A percentile compares a stretch with the other conserved stretches of the same genome.
These are phyloP conservation scores for Brenthis ino DNA, from an alignment of 2,888 invertebrate genomes.

Conservation along the genomic window DNA sequence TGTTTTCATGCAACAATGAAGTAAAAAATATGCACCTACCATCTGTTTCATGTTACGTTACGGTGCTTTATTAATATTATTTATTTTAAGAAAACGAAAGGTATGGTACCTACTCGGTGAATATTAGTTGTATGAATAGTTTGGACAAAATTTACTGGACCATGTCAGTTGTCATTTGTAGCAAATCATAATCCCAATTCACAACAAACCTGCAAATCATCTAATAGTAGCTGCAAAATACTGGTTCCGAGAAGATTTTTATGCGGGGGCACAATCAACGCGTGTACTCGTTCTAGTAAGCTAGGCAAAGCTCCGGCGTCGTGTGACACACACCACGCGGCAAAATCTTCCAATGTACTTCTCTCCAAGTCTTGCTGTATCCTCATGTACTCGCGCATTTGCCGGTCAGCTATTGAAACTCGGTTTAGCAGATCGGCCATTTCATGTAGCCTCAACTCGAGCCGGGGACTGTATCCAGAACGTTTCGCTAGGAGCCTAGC, in stretches of 20 bases:
- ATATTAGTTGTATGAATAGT: too few relatives aligned
- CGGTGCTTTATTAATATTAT: too few relatives aligned
- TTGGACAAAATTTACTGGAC: too few relatives aligned
- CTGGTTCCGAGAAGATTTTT: slow-evolving; percentile 71
- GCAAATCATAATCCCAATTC: not conserved
- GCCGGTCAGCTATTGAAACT: slow-evolving; percentile 82
- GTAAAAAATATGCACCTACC: not conserved
- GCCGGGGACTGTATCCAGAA: slow-evolving; percentile 63
- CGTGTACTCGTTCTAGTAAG: slow-evolving; percentile 85
- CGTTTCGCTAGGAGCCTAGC: slow-evolving; percentile 67
- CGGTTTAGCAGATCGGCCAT: slow-evolving; percentile 83
- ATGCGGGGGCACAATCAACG: slow-evolving; percentile 80
- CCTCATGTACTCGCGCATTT: slow-evolving; percentile 83
- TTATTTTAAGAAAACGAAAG: too few relatives aligned
- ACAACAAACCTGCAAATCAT: slow-evolving; percentile 66
- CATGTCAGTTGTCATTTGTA: too few relatives aligned
- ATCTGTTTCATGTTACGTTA: too few relatives aligned
- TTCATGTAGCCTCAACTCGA: slow-evolving; percentile 84
- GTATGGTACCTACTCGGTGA: too few relatives aligned
- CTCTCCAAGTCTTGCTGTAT: slow-evolving; percentile 81
- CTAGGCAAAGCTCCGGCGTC: slow-evolving; percentile 84
- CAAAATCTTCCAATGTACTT: slow-evolving; percentile 87
- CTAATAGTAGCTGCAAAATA: slow-evolving; percentile 63
- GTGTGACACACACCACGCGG: slow-evolving; percentile 86
- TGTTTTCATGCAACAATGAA: not conserved